phyloP scores from a whole-genome alignment of 2,888 invertebrate species.

The Endotricha flammealis region DNA sequence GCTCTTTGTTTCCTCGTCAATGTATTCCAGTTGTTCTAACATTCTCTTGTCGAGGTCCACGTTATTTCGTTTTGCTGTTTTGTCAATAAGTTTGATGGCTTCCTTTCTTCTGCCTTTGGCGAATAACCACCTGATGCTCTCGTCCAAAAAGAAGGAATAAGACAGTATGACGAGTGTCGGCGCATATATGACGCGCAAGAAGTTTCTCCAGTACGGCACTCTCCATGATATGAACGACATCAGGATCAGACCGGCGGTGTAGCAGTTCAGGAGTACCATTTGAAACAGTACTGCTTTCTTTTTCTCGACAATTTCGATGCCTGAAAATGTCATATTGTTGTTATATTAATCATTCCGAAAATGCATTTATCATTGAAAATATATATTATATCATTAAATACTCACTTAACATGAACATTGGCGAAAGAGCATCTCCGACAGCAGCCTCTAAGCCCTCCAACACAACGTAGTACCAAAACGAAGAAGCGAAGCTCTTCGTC shows the following conservation, averaged over 20 bases:
- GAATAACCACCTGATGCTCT: slow-evolving; percentile 68
- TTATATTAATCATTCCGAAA: too few relatives aligned
- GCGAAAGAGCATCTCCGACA: slow-evolving; percentile 63
- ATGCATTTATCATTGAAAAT: not conserved
- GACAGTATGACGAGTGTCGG: slow-evolving; percentile 57
- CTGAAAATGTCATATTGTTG: slow-evolving; percentile 27
- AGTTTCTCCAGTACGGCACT: slow-evolving; percentile 64
- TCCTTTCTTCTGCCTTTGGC: slow-evolving; percentile 58
- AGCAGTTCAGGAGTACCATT: slow-evolving; percentile 66
- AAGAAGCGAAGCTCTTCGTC: slow-evolving; percentile 52
- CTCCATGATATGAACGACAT: slow-evolving; percentile 66
- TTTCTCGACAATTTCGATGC: slow-evolving; percentile 67
- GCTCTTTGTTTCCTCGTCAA: slow-evolving; percentile 39
- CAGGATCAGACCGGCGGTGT: slow-evolving; percentile 57
- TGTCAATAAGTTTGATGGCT: slow-evolving; percentile 51
- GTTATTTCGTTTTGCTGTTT: slow-evolving; percentile 56
- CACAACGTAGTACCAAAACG: slow-evolving; percentile 54
- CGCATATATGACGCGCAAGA: slow-evolving; percentile 63
- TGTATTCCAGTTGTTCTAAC: slow-evolving; percentile 49
- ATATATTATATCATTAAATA: slow-evolving; percentile 8
- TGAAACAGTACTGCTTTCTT: slow-evolving; percentile 58
- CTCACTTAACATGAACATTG: slow-evolving; percentile 70
- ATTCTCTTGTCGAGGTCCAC: slow-evolving; percentile 42
- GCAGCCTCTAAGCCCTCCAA: slow-evolving; percentile 62
- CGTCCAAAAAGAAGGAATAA: slow-evolving; percentile 62